Conservation (phyloP, 2,113 vertebrate genomes). For the Thamnaconus septentrionalis region DNA sequence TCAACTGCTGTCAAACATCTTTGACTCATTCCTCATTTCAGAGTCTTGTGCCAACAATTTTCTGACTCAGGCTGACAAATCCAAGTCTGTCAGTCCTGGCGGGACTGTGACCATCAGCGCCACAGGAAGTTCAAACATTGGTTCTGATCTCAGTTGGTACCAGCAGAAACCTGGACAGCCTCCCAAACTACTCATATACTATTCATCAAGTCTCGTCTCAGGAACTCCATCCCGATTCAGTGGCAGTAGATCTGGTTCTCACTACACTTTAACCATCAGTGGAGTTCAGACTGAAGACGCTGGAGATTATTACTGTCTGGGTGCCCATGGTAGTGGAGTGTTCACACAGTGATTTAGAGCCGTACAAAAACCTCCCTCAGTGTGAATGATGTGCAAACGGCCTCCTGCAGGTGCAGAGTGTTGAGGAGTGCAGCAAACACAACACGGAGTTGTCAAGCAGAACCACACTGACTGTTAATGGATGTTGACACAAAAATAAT, state of each 20-base stretch:
- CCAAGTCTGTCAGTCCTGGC: conserved; percentile 28
- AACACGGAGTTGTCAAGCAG: conserved; percentile 36
- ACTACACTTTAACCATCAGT: conserved; percentile 54
- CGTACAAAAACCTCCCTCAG: conserved; percentile 60
- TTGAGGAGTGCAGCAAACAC: conserved; percentile 32
- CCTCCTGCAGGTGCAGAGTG: conserved; percentile 36
- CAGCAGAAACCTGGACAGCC: conserved; percentile 59
- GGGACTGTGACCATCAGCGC: conserved; percentile 30
- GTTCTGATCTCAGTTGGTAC: conserved; percentile 41
- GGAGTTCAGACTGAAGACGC: conserved; percentile 51
- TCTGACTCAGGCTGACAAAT: conserved; percentile 42
- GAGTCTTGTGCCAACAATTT: conserved; percentile 18
- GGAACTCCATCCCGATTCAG: conserved; percentile 46
- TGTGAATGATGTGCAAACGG: conserved; percentile 21
- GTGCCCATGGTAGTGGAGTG: fast-evolving
- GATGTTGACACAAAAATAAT: neutral
- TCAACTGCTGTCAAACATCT: too few species aligned
- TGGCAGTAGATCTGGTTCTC: conserved; percentile 40
- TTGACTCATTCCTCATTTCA: conserved; percentile 9
- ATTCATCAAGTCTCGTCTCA: fast-evolving
- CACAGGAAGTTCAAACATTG: conserved; percentile 15
- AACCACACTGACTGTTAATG: conserved; percentile 4
- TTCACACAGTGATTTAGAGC: conserved; percentile 58
- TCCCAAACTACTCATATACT: conserved; percentile 49
- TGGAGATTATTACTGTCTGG: conserved; percentile 55